Base-by-base conservation (phyloP, 2,888 invertebrate genomes). In the Caenorhabditis uteleia region DNA sequence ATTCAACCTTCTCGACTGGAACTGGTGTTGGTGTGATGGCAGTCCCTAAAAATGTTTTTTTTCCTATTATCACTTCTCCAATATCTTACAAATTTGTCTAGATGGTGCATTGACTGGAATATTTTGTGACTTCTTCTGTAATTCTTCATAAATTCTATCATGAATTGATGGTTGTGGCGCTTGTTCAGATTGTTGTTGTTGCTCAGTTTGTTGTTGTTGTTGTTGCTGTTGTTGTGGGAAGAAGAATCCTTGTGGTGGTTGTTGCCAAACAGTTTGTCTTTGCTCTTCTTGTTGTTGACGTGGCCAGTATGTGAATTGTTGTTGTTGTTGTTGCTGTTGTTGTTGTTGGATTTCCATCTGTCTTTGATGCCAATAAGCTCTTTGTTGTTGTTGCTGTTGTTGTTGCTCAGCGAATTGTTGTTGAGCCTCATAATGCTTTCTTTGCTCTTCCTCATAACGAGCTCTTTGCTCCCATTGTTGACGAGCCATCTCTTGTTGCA, bases 141-240 rank as follows among this genome's bases (percentile, higher is more conserved):
- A 53, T 38, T 71, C 55, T 54, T 71, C 68, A 43, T 71, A 71
- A 53, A 71, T 71, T 14, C 62, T 53, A 47, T 71, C 71, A 20
- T 71, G 68, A 33, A 65, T 55, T 10, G 68, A 60, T 34, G 71
- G 71, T 25, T 58, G 44, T 43, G 62, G 62, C 21, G 48, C 44
- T 36, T 51, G 57, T 48, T 66, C 58, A 60, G 62, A 57, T 25
- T 64, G 53, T 25, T 57, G 57, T 8, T 16, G 18, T 23, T 46
- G 46, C 16, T 51, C 47, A 20, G 4, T 33, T 25, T 53, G 46
- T 40, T 27, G 47, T 2, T 53, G 27, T 21, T 48, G 48, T 26
- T 38, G 31, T 18, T 38, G 42, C 26, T 50, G 45, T 39, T 46
- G 48, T 12, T 23, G 27, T 43, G 54, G 54, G 58, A 58, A 65